Percentiles rank a stretch among this genome's conserved stretches.
phyloP scores from a whole-genome alignment of 2,797 vertebrate species.

The Naso thynnoides region DNA sequence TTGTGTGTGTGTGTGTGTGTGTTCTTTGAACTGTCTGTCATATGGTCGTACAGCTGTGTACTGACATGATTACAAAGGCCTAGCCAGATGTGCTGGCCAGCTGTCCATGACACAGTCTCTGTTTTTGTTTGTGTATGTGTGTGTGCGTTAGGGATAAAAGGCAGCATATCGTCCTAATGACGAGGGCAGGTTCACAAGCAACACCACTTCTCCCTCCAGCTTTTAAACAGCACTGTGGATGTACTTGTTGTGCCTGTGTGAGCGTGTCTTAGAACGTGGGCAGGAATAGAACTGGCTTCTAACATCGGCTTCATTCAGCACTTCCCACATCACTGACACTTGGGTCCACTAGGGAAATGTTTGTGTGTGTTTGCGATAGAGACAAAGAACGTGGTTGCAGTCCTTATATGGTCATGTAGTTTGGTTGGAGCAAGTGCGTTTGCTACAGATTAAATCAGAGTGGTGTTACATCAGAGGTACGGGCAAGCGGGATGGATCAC shows the following conservation, averaged over 20 bases:
- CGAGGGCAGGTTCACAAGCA: slow-evolving; percentile 28
- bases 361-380: slow-evolving; percentile 66
- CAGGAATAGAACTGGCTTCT: slow-evolving; percentile 35
- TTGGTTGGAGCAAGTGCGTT: slow-evolving; percentile 66
- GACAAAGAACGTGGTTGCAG: slow-evolving; percentile 52
- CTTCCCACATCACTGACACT: slow-evolving; percentile 62
- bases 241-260: slow-evolving; percentile 16
- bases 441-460: slow-evolving; percentile 80
- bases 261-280: slow-evolving; percentile 15
- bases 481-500: slow-evolving; percentile 73
- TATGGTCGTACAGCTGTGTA: slow-evolving; percentile 74
- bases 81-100: slow-evolving; percentile 78
- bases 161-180: slow-evolving; percentile 34
- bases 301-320: slow-evolving; percentile 59
- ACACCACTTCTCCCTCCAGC: background rate
- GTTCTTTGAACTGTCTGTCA: slow-evolving; percentile 75
- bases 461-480: slow-evolving; percentile 80
- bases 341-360: slow-evolving; percentile 62
- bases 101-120: slow-evolving; percentile 62
- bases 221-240: slow-evolving; percentile 8
- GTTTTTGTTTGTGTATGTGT: slow-evolving; percentile 30
- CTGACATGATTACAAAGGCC: slow-evolving; percentile 74
- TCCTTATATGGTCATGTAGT: slow-evolving; percentile 79
- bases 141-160: slow-evolving; percentile 30
- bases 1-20: slow-evolving; percentile 36